Conservation (phyloP, 2,113 vertebrate genomes). For the Puffinus mauretanicus region DNA sequence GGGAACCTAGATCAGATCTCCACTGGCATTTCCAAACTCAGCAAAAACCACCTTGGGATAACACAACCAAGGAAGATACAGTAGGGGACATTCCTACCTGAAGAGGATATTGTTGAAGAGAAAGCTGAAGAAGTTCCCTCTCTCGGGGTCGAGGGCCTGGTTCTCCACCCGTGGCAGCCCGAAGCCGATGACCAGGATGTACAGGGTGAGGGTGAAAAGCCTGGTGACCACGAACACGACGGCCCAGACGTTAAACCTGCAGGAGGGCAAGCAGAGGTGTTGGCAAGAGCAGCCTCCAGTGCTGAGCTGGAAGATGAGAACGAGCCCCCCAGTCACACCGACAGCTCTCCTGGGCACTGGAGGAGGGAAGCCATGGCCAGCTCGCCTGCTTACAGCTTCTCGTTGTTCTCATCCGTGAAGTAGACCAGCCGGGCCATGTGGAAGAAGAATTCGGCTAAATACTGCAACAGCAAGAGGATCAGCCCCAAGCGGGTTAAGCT, state of each 20-base stretch:
- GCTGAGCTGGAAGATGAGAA: not conserved
- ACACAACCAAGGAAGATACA: not conserved
- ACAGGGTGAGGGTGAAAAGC: conserved; percentile 90
- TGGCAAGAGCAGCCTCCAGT: not conserved
- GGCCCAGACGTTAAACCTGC: conserved; percentile 92
- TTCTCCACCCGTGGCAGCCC: conserved; percentile 88
- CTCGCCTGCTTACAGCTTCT: conserved; percentile 85
- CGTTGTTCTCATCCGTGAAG: conserved; percentile 92
- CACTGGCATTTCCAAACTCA: not conserved
- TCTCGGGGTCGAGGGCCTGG: conserved; percentile 85
- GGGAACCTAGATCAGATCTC: not conserved
- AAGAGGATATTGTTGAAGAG: conserved; percentile 88
- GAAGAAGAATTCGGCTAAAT: conserved; percentile 88
- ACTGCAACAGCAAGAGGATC: conserved; percentile 90
- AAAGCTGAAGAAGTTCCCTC: conserved; percentile 80
- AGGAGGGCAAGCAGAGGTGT: not conserved
- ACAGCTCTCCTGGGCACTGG: not conserved
- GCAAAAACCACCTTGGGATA: not conserved
- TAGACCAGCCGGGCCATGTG: conserved; percentile 90
- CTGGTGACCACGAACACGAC: conserved; percentile 88
- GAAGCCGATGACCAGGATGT: conserved; percentile 92
- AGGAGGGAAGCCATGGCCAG: not conserved
- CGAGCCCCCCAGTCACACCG: rapidly evolving
- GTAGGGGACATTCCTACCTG: conserved; percentile 74
- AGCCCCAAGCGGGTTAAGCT: conserved; percentile 91